Conservation (phyloP, 2,888 invertebrate genomes). For the Glaucopsyche alexis region DNA sequence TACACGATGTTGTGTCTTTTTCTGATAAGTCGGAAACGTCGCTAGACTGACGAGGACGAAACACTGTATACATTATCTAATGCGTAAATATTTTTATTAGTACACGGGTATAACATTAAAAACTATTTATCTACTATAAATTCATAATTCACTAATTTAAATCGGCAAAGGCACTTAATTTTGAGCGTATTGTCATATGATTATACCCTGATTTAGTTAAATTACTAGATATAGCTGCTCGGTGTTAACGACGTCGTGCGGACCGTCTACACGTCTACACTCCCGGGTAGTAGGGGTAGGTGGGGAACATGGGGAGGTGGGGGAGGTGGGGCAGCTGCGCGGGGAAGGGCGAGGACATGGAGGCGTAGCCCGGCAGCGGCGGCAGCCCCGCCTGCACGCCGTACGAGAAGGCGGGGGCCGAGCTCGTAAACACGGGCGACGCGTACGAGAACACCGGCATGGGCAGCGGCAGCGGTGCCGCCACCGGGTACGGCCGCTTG, state of each 20-base stretch:
- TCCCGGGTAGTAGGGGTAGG: conserved; percentile 63
- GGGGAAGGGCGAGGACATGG: conserved; percentile 57
- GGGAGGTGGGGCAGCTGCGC: conserved; percentile 49
- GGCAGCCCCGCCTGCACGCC: conserved; percentile 53
- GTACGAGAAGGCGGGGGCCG: conserved; percentile 60
- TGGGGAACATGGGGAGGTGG: conserved; percentile 49
- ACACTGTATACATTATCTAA: too few species aligned
- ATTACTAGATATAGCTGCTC: not conserved
- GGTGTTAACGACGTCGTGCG: too few species aligned
- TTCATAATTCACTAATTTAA: conserved; percentile 40
- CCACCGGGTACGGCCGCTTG: conserved; percentile 68
- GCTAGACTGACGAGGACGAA: too few species aligned
- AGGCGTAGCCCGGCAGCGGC: conserved; percentile 60
- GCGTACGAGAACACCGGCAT: conserved; percentile 79
- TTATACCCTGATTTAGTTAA: conserved; percentile 58
- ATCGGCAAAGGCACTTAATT: conserved; percentile 52
- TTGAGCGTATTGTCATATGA: conserved; percentile 64
- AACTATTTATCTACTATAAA: conserved; percentile 24
- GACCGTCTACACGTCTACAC: conserved; percentile 39
- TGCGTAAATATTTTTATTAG: too few species aligned
- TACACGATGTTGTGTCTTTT: too few species aligned
- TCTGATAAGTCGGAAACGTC: too few species aligned
- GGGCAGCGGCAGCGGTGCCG: conserved; percentile 62
- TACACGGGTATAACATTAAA: not conserved
- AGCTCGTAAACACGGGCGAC: conserved; percentile 67